Base-by-base conservation (phyloP, 2,797 vertebrate species). In the Geotrypetes seraphini region DNA sequence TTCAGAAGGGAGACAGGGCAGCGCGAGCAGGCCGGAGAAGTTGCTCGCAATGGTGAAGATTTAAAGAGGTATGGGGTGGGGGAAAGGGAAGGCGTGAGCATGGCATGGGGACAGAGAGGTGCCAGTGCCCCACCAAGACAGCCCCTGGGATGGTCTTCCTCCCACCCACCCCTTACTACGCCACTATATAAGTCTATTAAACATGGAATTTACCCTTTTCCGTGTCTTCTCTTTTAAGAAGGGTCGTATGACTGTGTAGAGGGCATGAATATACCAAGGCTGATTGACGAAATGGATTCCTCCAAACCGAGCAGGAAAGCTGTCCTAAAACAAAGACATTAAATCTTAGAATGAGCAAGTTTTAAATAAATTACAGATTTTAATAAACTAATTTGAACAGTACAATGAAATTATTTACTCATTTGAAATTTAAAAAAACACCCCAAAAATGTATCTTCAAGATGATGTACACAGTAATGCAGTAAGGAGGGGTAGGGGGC, bases 281-380 rank as follows among this genome's bases (percentile, higher is more conserved):
- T 98, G 95, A 64, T 98, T 98, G 63, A 98, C 95, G 33, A 98
- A 98, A 81, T 98, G 95, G 73, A 98, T 97, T 39, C 95, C 95
- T 79, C 95, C 95, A 43, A 98, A 98, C 9, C 95, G 64, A 50
- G 95, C 94, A 11, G 95, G 95, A 64, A 97, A 98, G 65, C 95
- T 98, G 70, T 98, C 95, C 95, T 98, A 4, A 43, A 47, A 55
- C 7, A 35, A 10, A 49, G 2, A 33, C 10, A 45, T 36, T 22
- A 5, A 7, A 21, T 5, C 4, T 31, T 39, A 5, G 7, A 24
- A 10, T 16, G 9, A 42, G 20, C 18, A 16, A 4, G 22, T 16
- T 32, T 16, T 31, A 25, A 22, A 21, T 2, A 22, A 8, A 39
- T 34, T 11, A 3, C 24, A 10, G 6, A 18, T 6, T 10, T 19